These are phyloP conservation scores for Zaprionus davidi DNA, from an alignment of 1,140 invertebrate species.

Conservation along the genomic window DNA sequence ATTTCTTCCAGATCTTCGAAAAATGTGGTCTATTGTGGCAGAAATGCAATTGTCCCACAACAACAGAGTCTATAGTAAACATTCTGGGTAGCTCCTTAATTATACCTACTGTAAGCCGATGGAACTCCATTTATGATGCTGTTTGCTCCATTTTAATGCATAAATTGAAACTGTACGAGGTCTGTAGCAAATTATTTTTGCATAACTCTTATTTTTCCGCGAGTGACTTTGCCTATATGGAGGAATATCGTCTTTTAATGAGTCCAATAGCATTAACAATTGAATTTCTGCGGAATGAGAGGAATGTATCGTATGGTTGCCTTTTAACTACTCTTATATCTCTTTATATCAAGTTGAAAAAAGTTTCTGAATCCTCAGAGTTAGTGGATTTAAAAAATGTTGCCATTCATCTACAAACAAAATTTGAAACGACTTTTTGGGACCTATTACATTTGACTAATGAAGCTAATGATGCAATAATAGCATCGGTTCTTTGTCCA, in stretches of 20 bases:
- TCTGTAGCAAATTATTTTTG: constrained; percentile 30
- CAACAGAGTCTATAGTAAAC: constrained; percentile 1
- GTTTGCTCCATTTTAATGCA: constrained; percentile 30
- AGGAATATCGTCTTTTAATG: constrained; percentile 36
- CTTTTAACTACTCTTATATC: constrained; percentile 40
- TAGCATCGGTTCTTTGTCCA: constrained; percentile 38
- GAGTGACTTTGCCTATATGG: constrained; percentile 33
- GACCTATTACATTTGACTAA: constrained; percentile 19
- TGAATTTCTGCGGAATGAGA: constrained; percentile 29
- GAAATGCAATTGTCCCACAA: constrained; percentile 3
- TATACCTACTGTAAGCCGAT: constrained; percentile 11
- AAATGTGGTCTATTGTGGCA: constrained; percentile 33
- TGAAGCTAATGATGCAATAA: constrained; percentile 33
- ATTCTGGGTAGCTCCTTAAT: constrained; percentile 10
- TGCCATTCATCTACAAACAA: constrained; percentile 6
- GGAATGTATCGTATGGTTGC: constrained; percentile 38
- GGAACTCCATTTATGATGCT: constrained; percentile 39
- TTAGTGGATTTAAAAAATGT: constrained; percentile 16
- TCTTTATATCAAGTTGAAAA: constrained; percentile 35
- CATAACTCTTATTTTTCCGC: constrained; percentile 30
- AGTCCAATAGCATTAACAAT: constrained; percentile 34
- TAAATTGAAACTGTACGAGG: constrained; percentile 20
- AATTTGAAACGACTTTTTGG: constrained; percentile 22
- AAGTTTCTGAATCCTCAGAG: constrained; percentile 14
- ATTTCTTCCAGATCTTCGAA: constrained; percentile 25